Evolutionary conservation across 2,113 vertebrate species (phyloP), one percentile per base, ranked within the genome.

Genomic region (Prietella phreatophila): DNA sequence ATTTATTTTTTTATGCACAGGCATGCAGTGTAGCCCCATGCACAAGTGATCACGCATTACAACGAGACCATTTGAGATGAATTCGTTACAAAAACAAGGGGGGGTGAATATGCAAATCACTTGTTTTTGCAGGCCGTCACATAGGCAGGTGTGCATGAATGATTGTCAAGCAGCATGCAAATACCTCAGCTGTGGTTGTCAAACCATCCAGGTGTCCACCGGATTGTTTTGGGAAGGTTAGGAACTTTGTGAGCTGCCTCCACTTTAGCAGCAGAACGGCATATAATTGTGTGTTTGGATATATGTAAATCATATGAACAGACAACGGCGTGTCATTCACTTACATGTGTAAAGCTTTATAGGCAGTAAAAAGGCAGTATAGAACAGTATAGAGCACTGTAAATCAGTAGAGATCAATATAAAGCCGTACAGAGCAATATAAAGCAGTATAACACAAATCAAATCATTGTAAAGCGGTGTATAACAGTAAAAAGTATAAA

Each of bases 91-190:
- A 61, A 82, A 82, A 60, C 80, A 82, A 56, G 78, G 53, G 30
- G 60, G 33, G 33, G 15, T 60, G 63, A 86, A 89, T 89, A 90
- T 90, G 86, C 86, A 90, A 90, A 90, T 80, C 17, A 27, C 50
- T 71, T 82, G 88, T 88, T 87, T 84, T 86, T 83, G 75, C 76
- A 47, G 67, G 82, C 84, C 73, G 15, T 85, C 87, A 33, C 87
- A 87, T 75, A 87, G 58, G 69, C 90, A 88, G 88, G 82, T 88
- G 90, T 53, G 84, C 69, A 65, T 91, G 87, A 85, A 78, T 83
- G 86, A 87, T 85, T 89, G 81, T 82, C 85, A 83, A 85, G 84
- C 82, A 79, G 50, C 86, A 89, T 91, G 90, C 89, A 89, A 89
- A 89, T 42, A n/a, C 47, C 83, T 73, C 80, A 76, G 56, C 83